Evolutionary conservation across 2,888 invertebrate species (phyloP).

Genomic region (Caenorhabditis afra): DNA sequence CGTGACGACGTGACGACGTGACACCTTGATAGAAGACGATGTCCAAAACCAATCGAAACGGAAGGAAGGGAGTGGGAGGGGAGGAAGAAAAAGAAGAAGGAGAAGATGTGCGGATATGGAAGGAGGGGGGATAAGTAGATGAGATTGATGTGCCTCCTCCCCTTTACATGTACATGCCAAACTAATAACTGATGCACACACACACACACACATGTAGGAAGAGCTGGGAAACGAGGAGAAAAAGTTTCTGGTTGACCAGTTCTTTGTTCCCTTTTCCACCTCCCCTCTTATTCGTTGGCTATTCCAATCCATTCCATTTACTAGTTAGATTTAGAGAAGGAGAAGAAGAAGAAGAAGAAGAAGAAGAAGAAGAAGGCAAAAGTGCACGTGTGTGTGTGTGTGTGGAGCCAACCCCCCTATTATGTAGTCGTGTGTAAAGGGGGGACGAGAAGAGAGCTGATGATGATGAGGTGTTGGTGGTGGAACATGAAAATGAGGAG

Average conservation of each 20-base stretch:
- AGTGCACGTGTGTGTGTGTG: too few relatives aligned
- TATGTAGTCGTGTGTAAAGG: too few relatives aligned
- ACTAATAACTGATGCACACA: slow-evolving; percentile 57
- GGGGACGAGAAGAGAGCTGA: too few relatives aligned
- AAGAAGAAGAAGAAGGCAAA: too few relatives aligned
- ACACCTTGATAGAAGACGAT: too few relatives aligned
- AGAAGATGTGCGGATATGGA: background rate
- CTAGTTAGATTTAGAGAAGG: slow-evolving; percentile 1
- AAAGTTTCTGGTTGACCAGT: slow-evolving; percentile 54
- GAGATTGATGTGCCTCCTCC: slow-evolving; percentile 50
- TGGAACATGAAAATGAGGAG: too few relatives aligned
- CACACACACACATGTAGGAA: too few relatives aligned
- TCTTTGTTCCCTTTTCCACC: slow-evolving; percentile 37
- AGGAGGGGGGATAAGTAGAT: slow-evolving; percentile 45
- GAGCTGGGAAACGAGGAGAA: too few relatives aligned
- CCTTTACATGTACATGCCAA: background rate
- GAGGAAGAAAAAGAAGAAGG: slow-evolving; percentile 8
- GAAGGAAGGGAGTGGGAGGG: background rate
- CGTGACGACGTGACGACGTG: slow-evolving; percentile 24
- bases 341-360: background rate
- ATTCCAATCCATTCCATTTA: too few relatives aligned
- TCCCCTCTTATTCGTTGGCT: background rate
- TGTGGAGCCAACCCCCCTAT: too few relatives aligned
- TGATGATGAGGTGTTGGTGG: too few relatives aligned
- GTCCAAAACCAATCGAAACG: background rate